Evolutionary conservation across 2,113 vertebrate genomes (phyloP).

Genomic region (Macquaria ambigua): DNA sequence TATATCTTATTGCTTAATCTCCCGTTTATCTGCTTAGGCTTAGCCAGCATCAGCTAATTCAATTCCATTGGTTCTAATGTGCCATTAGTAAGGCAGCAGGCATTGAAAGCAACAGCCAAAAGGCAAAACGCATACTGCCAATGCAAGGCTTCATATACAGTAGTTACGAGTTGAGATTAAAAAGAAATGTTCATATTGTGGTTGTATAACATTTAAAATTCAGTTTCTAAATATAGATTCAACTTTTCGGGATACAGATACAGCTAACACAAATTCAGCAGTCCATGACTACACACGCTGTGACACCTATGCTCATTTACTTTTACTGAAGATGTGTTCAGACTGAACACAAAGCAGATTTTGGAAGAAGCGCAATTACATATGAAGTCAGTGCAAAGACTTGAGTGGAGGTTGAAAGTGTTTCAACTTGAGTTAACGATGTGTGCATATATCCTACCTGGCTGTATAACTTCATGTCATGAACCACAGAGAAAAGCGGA

Average conservation of each 20-base stretch:
- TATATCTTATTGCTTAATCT: neutral
- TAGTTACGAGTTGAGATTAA: neutral
- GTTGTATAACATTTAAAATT: no score
- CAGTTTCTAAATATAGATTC: no score
- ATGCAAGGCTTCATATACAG: neutral
- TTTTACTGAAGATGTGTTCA: neutral
- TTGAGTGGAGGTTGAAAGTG: neutral
- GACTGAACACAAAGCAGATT: neutral
- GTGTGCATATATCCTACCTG: neutral
- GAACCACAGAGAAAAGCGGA: neutral
- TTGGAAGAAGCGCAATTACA: neutral
- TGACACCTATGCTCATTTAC: neutral
- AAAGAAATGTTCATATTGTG: neutral
- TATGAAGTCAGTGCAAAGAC: neutral
- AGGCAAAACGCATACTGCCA: neutral
- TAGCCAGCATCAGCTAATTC: neutral
- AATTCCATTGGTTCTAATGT: neutral
- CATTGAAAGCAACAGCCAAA: neutral
- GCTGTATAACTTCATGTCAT: neutral
- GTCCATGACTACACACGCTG: no score
- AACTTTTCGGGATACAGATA: no score
- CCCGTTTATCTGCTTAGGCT: neutral
- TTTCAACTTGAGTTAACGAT: neutral
- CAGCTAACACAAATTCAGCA: no score
- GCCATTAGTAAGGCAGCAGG: neutral